These are phyloP conservation scores for Podarcis muralis DNA, from an alignment of 2,113 vertebrate genomes.

Conservation along the genomic window DNA sequence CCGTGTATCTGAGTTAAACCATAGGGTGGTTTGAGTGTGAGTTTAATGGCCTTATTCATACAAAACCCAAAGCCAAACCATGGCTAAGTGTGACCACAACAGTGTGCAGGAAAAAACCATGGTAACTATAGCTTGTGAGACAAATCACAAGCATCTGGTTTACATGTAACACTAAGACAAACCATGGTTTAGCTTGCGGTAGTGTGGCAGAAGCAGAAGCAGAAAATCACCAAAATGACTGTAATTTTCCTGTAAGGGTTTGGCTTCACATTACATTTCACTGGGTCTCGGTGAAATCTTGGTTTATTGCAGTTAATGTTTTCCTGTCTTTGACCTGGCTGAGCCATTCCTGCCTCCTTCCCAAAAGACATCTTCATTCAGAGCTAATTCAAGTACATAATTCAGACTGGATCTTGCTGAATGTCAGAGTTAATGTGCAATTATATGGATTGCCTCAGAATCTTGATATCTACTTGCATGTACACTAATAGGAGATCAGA, in stretches of 20 bases:
- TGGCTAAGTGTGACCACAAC: too few species aligned
- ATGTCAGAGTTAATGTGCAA: neutral
- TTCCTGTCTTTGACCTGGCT: neutral
- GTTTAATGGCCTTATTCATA: neutral
- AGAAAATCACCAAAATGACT: too few species aligned
- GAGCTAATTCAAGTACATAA: neutral
- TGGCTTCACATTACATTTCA: neutral
- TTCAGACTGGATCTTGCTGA: conserved; percentile 30
- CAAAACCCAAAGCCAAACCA: too few species aligned
- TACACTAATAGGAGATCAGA: conserved; percentile 28
- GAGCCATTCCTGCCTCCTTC: neutral
- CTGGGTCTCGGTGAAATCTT: neutral
- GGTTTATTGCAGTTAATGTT: neutral
- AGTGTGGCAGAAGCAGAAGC: too few species aligned
- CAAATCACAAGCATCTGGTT: too few species aligned
- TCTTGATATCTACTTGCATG: conserved; percentile 17
- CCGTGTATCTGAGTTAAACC: neutral
- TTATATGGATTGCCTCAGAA: conserved; percentile 14
- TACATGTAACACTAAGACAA: too few species aligned
- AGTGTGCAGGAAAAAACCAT: too few species aligned
- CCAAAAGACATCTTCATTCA: neutral
- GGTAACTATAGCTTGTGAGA: too few species aligned
- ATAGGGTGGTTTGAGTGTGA: neutral
- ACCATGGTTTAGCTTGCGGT: too few species aligned
- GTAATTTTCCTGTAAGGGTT: too few species aligned